phyloP scores from a whole-genome alignment of 2,888 invertebrate species.

The Halictus quadricinctus region DNA sequence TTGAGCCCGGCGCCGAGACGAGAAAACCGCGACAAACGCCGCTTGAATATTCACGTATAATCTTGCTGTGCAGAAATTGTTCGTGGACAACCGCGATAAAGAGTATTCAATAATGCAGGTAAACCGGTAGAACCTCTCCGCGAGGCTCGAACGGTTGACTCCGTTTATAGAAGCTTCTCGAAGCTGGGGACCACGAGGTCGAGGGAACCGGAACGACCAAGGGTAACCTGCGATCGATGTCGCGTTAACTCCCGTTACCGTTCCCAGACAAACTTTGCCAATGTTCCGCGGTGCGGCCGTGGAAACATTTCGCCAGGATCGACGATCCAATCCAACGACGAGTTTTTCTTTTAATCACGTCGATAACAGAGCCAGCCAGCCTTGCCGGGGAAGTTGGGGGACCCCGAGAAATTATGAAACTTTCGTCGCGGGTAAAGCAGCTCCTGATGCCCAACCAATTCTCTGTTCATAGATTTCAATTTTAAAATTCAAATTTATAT shows the following conservation, averaged over 20 bases:
- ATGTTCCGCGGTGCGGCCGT: slow-evolving; percentile 22
- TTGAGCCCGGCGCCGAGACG: neutral
- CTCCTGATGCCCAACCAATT: neutral
- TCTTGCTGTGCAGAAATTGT: slow-evolving; percentile 56
- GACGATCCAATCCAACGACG: slow-evolving; percentile 2
- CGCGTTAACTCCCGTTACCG: slow-evolving; percentile 54
- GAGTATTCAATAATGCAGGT: slow-evolving; percentile 59
- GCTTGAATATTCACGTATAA: slow-evolving; percentile 57
- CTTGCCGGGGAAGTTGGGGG: neutral
- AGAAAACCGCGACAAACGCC: slow-evolving; percentile 29
- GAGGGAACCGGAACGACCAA: slow-evolving; percentile 33
- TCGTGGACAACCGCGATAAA: slow-evolving; percentile 53
- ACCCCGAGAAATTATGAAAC: neutral
- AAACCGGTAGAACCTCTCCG: slow-evolving; percentile 49
- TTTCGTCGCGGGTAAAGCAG: neutral
- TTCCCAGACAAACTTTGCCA: slow-evolving; percentile 53
- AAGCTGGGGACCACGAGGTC: slow-evolving; percentile 21
- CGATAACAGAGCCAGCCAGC: neutral
- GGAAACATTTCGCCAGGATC: neutral
- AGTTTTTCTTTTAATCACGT: neutral
- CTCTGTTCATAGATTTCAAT: neutral
- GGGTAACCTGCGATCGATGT: slow-evolving; percentile 56
- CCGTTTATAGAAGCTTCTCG: slow-evolving; percentile 47
- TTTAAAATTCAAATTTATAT: too few relatives aligned
- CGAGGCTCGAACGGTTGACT: slow-evolving; percentile 38